Conservation (phyloP, 2,888 invertebrate species). For the Steromphala cineraria region DNA sequence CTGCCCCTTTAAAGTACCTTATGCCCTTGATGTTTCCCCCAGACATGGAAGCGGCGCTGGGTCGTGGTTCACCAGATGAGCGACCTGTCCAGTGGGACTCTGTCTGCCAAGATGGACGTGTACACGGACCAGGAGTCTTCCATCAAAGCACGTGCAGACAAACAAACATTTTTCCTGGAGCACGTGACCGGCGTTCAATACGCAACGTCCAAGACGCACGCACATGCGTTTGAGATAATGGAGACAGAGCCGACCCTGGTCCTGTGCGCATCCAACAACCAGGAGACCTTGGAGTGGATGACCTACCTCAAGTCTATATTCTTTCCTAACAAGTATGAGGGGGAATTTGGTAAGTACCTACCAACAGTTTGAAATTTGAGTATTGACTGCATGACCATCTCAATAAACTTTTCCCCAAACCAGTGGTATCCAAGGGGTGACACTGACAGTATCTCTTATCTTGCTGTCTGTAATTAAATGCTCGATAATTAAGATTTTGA, state of each 20-base stretch:
- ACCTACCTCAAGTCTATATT: slow-evolving; percentile 56
- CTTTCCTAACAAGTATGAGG: slow-evolving; percentile 43
- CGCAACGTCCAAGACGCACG: slow-evolving; percentile 58
- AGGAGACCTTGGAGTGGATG: slow-evolving; percentile 60
- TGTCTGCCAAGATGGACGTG: slow-evolving; percentile 57
- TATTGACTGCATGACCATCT: too few relatives aligned
- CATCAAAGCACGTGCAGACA: slow-evolving; percentile 43
- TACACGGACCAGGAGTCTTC: slow-evolving; percentile 52
- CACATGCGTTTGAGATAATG: slow-evolving; percentile 61
- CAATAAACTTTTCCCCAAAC: too few relatives aligned
- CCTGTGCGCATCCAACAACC: slow-evolving; percentile 50
- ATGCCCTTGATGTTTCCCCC: slow-evolving; percentile 28
- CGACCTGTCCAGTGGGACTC: slow-evolving; percentile 50
- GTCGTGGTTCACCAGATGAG: slow-evolving; percentile 61
- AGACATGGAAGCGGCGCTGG: slow-evolving; percentile 67
- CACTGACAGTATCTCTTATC: background rate
- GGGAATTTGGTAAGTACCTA: slow-evolving; percentile 41
- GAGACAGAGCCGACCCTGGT: slow-evolving; percentile 56
- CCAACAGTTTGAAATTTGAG: too few relatives aligned
- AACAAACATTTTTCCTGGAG: slow-evolving; percentile 59
- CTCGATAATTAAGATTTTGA: too few relatives aligned
- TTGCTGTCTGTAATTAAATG: background rate
- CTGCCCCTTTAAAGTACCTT: background rate
- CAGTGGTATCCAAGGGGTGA: too few relatives aligned
- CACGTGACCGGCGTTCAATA: slow-evolving; percentile 53